A percentile compares a stretch with the other conserved stretches of the same genome.
Evolutionary conservation across 2,113 vertebrate genomes (phyloP).

Genomic region (Corythaixoides concolor): DNA sequence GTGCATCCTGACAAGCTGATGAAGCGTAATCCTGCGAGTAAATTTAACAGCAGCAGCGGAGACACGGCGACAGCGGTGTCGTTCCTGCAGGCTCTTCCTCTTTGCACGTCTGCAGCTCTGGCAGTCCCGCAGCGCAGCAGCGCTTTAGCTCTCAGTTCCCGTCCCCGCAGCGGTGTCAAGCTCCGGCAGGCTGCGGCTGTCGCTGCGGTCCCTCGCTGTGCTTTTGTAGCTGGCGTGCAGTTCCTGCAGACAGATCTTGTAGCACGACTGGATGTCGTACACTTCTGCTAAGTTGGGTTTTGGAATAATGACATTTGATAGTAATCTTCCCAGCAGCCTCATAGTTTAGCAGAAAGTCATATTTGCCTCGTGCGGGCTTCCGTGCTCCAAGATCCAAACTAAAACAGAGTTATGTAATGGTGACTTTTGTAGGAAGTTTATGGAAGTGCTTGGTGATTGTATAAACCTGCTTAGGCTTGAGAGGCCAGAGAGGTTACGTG

Average conservation of each 20-base stretch:
- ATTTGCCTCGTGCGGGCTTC: not conserved
- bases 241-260: not conserved
- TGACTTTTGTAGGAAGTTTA: not conserved
- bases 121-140: fast-evolving
- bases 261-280: not conserved
- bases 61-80: not conserved
- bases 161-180: fast-evolving
- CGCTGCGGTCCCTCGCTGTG: fast-evolving
- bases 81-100: not conserved
- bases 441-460: not conserved
- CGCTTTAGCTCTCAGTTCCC: not conserved
- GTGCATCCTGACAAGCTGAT: fast-evolving
- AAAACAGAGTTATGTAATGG: not conserved
- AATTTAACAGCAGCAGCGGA: not conserved
- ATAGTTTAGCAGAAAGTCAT: not conserved
- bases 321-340: not conserved
- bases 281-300: not conserved
- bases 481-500: not conserved
- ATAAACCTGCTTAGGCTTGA: not conserved
- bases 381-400: not conserved
- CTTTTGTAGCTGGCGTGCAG: not conserved
- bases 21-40: not conserved
- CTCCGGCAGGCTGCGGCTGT: not conserved
- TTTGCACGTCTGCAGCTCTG: not conserved
- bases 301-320: not conserved